Conservation (phyloP, 92 coral and sea anemone genomes). For the Bergia sp. region DNA sequence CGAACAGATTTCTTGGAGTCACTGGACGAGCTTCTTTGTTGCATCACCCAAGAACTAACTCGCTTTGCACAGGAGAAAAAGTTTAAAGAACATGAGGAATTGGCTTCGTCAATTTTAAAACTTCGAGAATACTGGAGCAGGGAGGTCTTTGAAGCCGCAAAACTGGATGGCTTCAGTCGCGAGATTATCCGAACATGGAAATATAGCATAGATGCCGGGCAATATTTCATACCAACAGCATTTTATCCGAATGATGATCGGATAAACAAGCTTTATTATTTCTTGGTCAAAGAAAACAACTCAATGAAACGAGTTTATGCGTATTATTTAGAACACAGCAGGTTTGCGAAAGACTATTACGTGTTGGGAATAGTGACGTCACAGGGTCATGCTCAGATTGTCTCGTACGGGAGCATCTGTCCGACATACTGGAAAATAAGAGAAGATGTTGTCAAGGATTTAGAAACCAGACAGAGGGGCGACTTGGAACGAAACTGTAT, state of each 20-base stretch:
- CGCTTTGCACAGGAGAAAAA: constrained; percentile 32
- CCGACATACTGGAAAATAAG: constrained; percentile 26
- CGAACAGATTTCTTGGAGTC: constrained; percentile 16
- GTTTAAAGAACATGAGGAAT: constrained; percentile 31
- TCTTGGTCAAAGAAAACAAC: constrained; percentile 10
- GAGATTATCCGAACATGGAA: constrained; percentile 12
- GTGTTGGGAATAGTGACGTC: constrained; percentile 26
- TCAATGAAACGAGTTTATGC: not conserved
- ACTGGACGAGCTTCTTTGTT: constrained; percentile 24
- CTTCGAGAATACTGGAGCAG: constrained; percentile 19
- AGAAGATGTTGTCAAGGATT: constrained; percentile 22
- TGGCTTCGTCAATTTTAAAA: constrained; percentile 18
- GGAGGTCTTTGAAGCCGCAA: constrained; percentile 24
- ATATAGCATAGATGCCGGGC: constrained; percentile 24
- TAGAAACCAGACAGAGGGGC: constrained; percentile 9
- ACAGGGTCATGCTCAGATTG: constrained; percentile 28
- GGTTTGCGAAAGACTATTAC: constrained; percentile 16
- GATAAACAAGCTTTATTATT: constrained; percentile 21
- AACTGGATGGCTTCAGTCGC: constrained; percentile 31
- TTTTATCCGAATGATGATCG: constrained; percentile 22
- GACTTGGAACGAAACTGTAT: constrained; percentile 21
- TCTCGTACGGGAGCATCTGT: constrained; percentile 29
- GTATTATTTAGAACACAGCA: constrained; percentile 37
- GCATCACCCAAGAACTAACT: constrained; percentile 25
- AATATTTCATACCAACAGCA: constrained; percentile 26